Conservation (phyloP, 2,797 vertebrate genomes). For the Gymnothorax reevesii region DNA sequence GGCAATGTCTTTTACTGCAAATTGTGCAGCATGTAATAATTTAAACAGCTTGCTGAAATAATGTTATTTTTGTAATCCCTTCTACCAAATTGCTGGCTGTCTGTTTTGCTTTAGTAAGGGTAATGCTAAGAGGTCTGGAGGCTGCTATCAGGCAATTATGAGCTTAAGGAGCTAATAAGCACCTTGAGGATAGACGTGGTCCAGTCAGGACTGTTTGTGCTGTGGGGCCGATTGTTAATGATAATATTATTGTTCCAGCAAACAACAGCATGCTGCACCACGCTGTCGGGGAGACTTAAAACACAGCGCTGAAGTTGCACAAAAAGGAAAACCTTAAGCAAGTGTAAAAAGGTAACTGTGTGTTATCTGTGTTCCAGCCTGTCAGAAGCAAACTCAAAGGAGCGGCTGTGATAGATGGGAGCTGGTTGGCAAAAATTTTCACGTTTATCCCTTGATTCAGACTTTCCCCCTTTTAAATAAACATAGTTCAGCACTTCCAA, state of each 20-base stretch:
- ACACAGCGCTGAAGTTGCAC: neutral
- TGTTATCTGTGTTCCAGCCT: neutral
- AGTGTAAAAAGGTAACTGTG: neutral
- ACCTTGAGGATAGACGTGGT: conserved; percentile 41
- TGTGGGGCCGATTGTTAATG: conserved; percentile 30
- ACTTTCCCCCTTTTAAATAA: neutral
- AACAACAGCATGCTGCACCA: conserved; percentile 18
- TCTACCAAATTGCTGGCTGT: conserved; percentile 38
- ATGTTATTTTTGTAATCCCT: conserved; percentile 38
- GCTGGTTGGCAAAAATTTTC: neutral
- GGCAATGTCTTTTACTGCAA: neutral
- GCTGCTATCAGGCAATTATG: conserved; percentile 49
- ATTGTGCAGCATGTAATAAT: conserved; percentile 13
- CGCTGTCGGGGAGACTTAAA: neutral
- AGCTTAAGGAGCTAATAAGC: conserved; percentile 50
- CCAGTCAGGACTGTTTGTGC: conserved; percentile 33
- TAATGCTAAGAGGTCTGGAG: conserved; percentile 45
- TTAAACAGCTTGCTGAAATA: conserved; percentile 30
- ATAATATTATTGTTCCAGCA: conserved; percentile 33
- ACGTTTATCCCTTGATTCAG: neutral
- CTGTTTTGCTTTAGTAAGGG: conserved; percentile 46
- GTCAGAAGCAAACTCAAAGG: neutral
- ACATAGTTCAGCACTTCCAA: neutral
- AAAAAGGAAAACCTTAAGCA: conserved; percentile 20
- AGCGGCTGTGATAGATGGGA: neutral